These are phyloP conservation scores for Phenganax marumi DNA, from an alignment of 92 coral and sea anemone species.

Conservation along the genomic window DNA sequence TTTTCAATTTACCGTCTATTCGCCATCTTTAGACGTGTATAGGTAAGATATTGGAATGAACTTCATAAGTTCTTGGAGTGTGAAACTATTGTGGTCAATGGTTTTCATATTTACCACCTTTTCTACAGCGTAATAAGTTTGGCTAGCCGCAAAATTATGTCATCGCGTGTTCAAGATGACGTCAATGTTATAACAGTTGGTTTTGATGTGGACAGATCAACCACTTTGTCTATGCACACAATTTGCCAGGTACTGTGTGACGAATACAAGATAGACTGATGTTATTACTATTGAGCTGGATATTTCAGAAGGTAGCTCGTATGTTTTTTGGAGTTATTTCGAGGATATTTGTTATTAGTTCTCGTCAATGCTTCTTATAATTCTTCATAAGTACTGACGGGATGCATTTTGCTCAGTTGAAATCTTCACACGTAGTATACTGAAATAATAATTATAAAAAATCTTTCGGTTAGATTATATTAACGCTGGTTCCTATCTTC, in stretches of 20 bases:
- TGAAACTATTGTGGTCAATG: not conserved
- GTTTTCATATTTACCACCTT: not conserved
- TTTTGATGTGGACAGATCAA: conserved; percentile 7
- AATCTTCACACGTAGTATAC: not conserved
- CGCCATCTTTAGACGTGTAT: conserved; percentile 20
- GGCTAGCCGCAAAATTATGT: not conserved
- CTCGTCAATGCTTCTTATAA: too few relatives aligned
- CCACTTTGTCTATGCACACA: not conserved
- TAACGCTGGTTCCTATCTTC: conserved; percentile 30
- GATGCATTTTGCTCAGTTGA: too few relatives aligned
- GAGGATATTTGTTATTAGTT: not conserved
- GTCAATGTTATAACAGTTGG: conserved; percentile 2
- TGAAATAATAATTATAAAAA: not conserved
- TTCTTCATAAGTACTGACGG: too few relatives aligned
- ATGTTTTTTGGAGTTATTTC: not conserved
- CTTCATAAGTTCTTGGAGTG: not conserved
- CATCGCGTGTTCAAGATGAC: conserved; percentile 9
- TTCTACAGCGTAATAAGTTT: conserved; percentile 8
- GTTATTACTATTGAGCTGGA: too few relatives aligned
- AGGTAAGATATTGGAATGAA: not conserved
- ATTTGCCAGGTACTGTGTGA: conserved; percentile 10
- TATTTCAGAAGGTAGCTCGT: not conserved
- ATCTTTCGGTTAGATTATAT: not conserved
- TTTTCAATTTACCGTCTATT: conserved; percentile 13
- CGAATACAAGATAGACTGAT: not conserved